phyloP scores from a whole-genome alignment of 2,888 invertebrate species.

The Leptopterna dolabrata region DNA sequence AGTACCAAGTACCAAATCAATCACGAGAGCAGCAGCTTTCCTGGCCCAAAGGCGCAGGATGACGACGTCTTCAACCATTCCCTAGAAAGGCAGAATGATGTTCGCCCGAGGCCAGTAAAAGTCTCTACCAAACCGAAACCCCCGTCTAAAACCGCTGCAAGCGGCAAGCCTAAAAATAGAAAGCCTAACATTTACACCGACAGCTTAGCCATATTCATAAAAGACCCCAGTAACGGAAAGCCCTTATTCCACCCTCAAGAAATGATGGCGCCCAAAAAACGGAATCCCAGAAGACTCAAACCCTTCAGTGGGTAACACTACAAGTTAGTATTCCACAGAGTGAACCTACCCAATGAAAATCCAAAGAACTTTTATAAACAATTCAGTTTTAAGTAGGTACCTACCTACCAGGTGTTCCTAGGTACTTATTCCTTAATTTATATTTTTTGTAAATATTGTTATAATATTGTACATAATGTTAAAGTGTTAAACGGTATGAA shows the following conservation, averaged over 20 bases:
- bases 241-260: neutral
- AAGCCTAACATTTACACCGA: neutral
- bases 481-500: no score
- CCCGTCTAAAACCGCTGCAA: neutral
- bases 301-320: no score
- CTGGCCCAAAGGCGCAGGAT: neutral
- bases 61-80: neutral
- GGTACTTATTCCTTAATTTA: neutral
- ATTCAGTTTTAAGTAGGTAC: no score
- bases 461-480: neutral
- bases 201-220: neutral
- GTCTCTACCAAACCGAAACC: neutral
- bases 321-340: no score
- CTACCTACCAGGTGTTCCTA: neutral
- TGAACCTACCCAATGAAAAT: no score
- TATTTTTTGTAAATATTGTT: neutral
- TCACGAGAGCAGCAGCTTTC: neutral
- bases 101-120: neutral
- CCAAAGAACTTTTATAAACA: no score
- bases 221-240: neutral
- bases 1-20: neutral
- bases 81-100: neutral
- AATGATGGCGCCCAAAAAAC: neutral
- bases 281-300: neutral
- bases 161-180: neutral